Evolutionary conservation across 2,113 vertebrate genomes (phyloP).

Genomic region (Falcunculus frontatus): DNA sequence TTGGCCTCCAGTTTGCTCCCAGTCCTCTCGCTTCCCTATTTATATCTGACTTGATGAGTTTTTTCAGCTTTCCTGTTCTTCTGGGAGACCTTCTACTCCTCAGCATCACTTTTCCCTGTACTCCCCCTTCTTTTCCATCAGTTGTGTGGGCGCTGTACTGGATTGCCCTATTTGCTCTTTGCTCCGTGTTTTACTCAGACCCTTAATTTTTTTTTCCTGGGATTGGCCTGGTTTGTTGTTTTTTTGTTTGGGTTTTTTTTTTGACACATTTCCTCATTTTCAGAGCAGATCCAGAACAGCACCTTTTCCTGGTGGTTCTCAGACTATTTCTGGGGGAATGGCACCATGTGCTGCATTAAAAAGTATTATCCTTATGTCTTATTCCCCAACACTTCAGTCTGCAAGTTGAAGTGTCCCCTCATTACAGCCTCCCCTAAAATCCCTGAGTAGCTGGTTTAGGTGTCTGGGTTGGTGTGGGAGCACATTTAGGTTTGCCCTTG

Average conservation of each 20-base stretch:
- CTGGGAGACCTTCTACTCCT: neutral
- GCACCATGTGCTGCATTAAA: neutral
- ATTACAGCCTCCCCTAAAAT: neutral
- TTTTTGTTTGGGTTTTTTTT: too few species aligned
- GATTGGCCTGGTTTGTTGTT: neutral
- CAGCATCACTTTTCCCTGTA: neutral
- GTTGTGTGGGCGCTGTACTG: neutral
- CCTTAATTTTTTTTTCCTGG: neutral
- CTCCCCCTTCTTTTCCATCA: neutral
- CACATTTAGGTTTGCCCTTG: neutral
- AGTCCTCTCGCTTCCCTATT: neutral
- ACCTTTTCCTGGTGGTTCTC: neutral
- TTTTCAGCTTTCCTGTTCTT: neutral
- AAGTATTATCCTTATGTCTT: neutral
- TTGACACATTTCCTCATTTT: neutral
- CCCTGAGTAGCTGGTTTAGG: neutral
- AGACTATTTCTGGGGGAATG: neutral
- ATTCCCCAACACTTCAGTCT: neutral
- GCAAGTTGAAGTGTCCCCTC: neutral
- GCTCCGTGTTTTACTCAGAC: neutral
- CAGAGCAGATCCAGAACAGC: neutral
- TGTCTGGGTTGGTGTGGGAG: neutral
- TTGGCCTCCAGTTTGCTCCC: neutral
- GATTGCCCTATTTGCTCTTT: neutral
- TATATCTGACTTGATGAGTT: accelerated